Conservation (phyloP, 2,888 invertebrate species). For the Eupithecia centaureata region DNA sequence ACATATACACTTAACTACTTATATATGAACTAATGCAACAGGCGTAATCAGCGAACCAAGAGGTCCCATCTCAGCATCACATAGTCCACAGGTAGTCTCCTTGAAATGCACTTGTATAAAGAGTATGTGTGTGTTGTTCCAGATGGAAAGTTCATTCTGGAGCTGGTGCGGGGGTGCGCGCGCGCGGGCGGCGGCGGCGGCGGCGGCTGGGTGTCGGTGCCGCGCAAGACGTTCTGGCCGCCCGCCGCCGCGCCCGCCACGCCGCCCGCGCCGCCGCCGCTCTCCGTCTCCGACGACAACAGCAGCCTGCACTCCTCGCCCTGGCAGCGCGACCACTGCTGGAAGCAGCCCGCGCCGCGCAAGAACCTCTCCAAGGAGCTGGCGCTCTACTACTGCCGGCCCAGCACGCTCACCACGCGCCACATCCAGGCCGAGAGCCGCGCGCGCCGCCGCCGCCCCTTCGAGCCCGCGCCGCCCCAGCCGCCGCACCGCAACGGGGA, state of each 20-base stretch:
- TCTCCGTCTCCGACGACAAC: slow-evolving; percentile 95
- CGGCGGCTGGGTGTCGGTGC: slow-evolving; percentile 94
- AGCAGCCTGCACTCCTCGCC: slow-evolving; percentile 95
- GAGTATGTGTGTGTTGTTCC: slow-evolving; percentile 35
- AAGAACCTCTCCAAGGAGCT: slow-evolving; percentile 89
- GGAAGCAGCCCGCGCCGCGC: slow-evolving; percentile 92
- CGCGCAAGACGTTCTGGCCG: slow-evolving; percentile 94
- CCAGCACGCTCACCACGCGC: slow-evolving; percentile 76
- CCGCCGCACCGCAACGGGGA: slow-evolving; percentile 59
- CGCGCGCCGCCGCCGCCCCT: slow-evolving; percentile 88
- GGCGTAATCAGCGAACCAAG: too few species aligned
- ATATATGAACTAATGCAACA: too few species aligned
- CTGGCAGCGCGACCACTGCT: slow-evolving; percentile 95
- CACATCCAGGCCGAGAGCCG: slow-evolving; percentile 73
- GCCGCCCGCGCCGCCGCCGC: slow-evolving; percentile 82
- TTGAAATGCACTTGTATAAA: not conserved
- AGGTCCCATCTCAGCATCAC: too few species aligned
- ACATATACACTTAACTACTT: too few species aligned
- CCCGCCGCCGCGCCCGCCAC: slow-evolving; percentile 87
- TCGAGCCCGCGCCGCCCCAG: slow-evolving; percentile 67
- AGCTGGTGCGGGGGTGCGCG: slow-evolving; percentile 86
- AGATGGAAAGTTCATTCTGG: slow-evolving; percentile 96
- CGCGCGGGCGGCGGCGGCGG: slow-evolving; percentile 85
- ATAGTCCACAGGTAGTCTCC: too few species aligned
- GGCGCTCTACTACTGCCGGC: slow-evolving; percentile 87